Percentiles rank a stretch among this genome's conserved stretches.
Evolutionary conservation across 1,140 invertebrate species (phyloP).

Genomic region (Heliconius himera): DNA sequence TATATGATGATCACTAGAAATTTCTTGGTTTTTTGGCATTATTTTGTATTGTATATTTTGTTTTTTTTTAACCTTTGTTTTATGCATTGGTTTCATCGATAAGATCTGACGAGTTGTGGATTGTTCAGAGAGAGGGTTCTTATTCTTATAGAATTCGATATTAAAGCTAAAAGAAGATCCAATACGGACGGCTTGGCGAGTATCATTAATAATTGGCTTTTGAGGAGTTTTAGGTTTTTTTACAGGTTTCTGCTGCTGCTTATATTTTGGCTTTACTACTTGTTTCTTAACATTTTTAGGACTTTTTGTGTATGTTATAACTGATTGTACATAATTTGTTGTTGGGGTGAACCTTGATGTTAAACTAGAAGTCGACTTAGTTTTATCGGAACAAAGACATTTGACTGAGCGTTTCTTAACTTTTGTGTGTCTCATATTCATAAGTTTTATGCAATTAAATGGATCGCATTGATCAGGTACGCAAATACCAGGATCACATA

Average conservation of each 20-base stretch:
- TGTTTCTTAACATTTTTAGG: neutral
- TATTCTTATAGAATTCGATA: constrained; percentile 50
- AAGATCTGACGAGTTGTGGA: neutral
- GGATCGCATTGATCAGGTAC: constrained; percentile 40
- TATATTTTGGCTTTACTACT: neutral
- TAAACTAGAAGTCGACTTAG: constrained; percentile 32
- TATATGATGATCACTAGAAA: neutral
- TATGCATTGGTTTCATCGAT: constrained; percentile 23
- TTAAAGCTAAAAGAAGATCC: constrained; percentile 50
- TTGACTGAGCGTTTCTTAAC: constrained; percentile 13
- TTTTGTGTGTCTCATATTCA: constrained; percentile 24
- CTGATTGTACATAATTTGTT: neutral
- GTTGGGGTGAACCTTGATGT: constrained; percentile 5
- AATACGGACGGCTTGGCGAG: constrained; percentile 41
- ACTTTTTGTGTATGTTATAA: neutral
- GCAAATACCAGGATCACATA: constrained; percentile 44
- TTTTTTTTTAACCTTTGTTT: constrained; percentile 16
- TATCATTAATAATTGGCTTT: neutral
- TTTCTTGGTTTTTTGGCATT: neutral
- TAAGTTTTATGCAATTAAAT: constrained; percentile 30
- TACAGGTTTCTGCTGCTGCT: neutral
- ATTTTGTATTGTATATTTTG: neutral
- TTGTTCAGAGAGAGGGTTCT: neutral
- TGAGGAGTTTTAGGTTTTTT: neutral
- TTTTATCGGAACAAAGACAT: constrained; percentile 21